phyloP scores from a whole-genome alignment of 2,888 invertebrate species.

The Ennomos fuscantarius region DNA sequence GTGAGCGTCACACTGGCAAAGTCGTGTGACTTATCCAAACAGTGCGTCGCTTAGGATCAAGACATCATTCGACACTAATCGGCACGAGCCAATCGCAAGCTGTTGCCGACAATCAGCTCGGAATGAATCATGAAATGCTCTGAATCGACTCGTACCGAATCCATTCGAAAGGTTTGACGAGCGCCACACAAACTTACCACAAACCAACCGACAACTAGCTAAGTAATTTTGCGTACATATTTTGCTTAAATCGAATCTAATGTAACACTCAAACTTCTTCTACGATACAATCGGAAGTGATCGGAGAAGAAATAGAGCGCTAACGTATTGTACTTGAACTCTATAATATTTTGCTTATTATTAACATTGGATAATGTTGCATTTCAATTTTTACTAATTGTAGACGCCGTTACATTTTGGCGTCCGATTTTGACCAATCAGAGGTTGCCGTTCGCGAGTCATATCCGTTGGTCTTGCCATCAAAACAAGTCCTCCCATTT shows the following conservation, averaged over 20 bases:
- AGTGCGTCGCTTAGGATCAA: conserved; percentile 25
- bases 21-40: conserved; percentile 32
- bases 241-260: conserved; percentile 71
- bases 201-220: conserved; percentile 77
- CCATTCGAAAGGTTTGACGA: background rate
- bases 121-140: background rate
- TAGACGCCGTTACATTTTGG: conserved; percentile 34
- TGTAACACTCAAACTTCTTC: conserved; percentile 25
- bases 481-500: conserved; percentile 31
- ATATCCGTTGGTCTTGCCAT: conserved; percentile 44
- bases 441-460: conserved; percentile 41
- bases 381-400: conserved; percentile 42
- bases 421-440: conserved; percentile 43
- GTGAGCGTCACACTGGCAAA: conserved; percentile 50
- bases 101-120: conserved; percentile 1
- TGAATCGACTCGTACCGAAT: background rate
- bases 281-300: conserved; percentile 11
- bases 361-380: conserved; percentile 74
- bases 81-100: no score
- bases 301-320: conserved; percentile 39
- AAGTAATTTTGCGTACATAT: conserved; percentile 75
- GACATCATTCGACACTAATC: background rate
- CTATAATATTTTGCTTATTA: conserved; percentile 73
- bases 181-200: conserved; percentile 56
- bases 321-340: conserved; percentile 62